Evolutionary conservation across 2,797 vertebrate species (phyloP), one percentile per base, ranked within the genome.

Genomic region (Sebastes taczanowskii): DNA sequence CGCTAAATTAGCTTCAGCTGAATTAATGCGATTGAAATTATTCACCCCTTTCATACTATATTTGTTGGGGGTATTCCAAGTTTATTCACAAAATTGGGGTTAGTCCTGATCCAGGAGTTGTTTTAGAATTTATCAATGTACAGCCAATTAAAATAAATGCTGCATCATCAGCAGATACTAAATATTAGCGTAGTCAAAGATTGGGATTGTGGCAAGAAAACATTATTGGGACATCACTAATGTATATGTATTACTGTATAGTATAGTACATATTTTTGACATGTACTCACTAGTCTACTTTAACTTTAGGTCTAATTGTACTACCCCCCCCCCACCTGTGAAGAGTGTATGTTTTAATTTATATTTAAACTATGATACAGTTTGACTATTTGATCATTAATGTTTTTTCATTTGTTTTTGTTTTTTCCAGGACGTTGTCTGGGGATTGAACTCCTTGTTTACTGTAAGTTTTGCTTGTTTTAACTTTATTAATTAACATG

Each of bases 371-470:
- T 55, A n/a, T 42, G 10, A 42, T 46, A 16, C 18, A 69, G 2
- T 55, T 25, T 69, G 25, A 60, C 4, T 11, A 14, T 52, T 58
- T 65, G 2, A 67, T 59, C 9, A 66, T 53, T 55, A 4, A 83
- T 65, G 9, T 6, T 6, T 73, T 34, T 74, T 55, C 0, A 6
- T 62, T 69, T 32, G 1, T 75, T 53, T 74, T 68, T 67, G 65
- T 65, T 74, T 74, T 70, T 82, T 87, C 22, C 87, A 99, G 99
- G 99, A 99, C 82, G 97, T 99, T 62, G 98, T 99, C 59, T 99
- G 99, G 99, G 98, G 99, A 83, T 92, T 99, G 91, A 99, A 99
- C 94, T 99, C 98, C 25, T 97, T 99, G 92, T 99, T 99, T 95
- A 99, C 99, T 79, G 99, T 99, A 96, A 99, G 98, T 98, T 91